phyloP scores from a whole-genome alignment of 2,797 vertebrate species.

The Cuculus canorus region DNA sequence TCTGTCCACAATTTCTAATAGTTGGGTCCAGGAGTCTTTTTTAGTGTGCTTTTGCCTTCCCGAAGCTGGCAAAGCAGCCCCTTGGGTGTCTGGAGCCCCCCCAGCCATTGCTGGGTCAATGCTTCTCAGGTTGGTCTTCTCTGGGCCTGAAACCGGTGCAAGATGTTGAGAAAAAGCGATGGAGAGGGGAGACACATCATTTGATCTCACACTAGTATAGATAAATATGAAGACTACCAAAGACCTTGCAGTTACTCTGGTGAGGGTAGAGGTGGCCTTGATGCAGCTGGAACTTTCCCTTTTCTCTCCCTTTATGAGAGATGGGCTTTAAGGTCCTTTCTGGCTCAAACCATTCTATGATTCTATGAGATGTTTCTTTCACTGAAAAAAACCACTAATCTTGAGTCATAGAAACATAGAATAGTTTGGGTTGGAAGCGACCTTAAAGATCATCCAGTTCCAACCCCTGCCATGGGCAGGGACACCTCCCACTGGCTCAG shows the following conservation, averaged over 20 bases:
- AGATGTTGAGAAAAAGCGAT: background rate
- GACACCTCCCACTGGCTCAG: no score
- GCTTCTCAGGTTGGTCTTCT: no score
- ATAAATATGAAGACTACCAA: background rate
- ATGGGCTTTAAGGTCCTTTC: no score
- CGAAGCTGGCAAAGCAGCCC: background rate
- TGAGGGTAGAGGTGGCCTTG: background rate
- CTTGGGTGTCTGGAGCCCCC: background rate
- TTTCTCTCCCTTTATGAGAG: no score
- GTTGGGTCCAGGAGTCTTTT: fast-evolving
- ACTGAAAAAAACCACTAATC: background rate
- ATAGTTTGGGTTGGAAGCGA: no score
- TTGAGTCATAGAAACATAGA: no score
- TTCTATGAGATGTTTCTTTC: background rate
- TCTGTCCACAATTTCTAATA: background rate
- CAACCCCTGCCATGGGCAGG: no score
- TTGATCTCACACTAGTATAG: fast-evolving
- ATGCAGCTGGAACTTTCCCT: background rate
- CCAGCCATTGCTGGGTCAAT: no score
- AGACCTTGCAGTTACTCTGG: background rate
- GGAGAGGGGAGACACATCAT: fast-evolving
- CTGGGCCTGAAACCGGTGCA: background rate
- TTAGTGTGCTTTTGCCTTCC: background rate
- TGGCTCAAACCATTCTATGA: no score
- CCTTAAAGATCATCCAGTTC: no score